Percentiles rank a stretch among this genome's conserved stretches.
These are phyloP conservation scores for Mesoligia furuncula DNA, from an alignment of 2,888 invertebrate species.

Conservation along the genomic window DNA sequence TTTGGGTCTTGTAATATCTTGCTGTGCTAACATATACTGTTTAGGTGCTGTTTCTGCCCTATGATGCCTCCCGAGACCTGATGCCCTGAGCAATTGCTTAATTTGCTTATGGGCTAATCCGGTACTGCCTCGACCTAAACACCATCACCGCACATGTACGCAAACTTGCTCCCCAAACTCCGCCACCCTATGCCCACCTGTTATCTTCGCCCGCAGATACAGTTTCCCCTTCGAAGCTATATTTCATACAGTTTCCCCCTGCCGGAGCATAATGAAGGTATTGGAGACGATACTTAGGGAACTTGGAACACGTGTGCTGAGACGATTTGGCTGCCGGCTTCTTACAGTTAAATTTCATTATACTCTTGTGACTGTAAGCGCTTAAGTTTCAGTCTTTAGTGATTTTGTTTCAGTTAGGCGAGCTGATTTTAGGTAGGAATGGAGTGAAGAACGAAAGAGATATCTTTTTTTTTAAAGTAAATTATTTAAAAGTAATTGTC, in stretches of 20 bases:
- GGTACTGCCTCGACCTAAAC: background rate
- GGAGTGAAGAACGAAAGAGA: background rate
- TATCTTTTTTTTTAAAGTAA: background rate
- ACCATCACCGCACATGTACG: background rate
- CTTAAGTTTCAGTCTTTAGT: slow-evolving; percentile 43
- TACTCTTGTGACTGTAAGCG: slow-evolving; percentile 26
- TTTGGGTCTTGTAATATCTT: no score
- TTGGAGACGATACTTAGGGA: slow-evolving; percentile 68
- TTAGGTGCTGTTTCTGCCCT: no score
- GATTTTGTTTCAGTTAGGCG: slow-evolving; percentile 30
- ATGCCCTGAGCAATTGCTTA: no score
- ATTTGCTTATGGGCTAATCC: no score
- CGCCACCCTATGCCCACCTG: slow-evolving; percentile 62
- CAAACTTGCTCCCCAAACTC: slow-evolving; percentile 14
- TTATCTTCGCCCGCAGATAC: slow-evolving; percentile 77
- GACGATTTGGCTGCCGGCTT: slow-evolving; percentile 49
- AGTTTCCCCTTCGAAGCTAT: slow-evolving; percentile 74
- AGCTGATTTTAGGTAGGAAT: slow-evolving; percentile 10
- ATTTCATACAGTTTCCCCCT: slow-evolving; percentile 80
- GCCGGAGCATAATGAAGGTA: slow-evolving; percentile 77
- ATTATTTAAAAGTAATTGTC: background rate
- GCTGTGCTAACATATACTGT: no score
- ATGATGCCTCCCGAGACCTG: no score
- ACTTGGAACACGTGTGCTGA: slow-evolving; percentile 68
- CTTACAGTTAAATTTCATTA: slow-evolving; percentile 54